Conservation (phyloP, 2,113 vertebrate genomes). For the Acanthisitta chloris region DNA sequence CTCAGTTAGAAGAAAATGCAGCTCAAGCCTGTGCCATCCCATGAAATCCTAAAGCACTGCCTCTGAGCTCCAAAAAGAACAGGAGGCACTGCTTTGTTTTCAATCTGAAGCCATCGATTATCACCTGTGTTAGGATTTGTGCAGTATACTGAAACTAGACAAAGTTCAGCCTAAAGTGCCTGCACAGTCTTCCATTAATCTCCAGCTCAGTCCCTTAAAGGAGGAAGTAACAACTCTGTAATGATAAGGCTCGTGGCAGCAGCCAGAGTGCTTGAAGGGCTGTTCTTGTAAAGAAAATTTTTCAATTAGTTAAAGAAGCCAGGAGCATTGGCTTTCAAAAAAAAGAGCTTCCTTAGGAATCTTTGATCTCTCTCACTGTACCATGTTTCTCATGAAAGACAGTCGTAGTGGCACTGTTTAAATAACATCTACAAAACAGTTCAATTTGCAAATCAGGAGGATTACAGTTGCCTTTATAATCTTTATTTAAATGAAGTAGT, state of each 20-base stretch:
- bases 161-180: conserved; percentile 55
- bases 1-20: neutral
- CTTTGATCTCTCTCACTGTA: conserved; percentile 72
- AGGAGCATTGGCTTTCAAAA: conserved; percentile 68
- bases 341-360: conserved; percentile 65
- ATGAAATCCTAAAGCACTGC: neutral
- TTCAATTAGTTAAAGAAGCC: conserved; percentile 79
- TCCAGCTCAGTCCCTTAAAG: conserved; percentile 61
- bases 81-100: neutral
- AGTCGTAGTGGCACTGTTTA: conserved; percentile 41
- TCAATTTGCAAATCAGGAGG: conserved; percentile 67
- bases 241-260: conserved; percentile 64
- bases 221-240: conserved; percentile 69
- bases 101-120: neutral
- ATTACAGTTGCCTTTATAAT: conserved; percentile 51
- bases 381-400: conserved; percentile 63
- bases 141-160: conserved; percentile 19
- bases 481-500: conserved; percentile 60
- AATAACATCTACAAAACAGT: conserved; percentile 69
- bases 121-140: conserved; percentile 48
- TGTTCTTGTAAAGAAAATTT: conserved; percentile 76
- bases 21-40: neutral
- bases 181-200: conserved; percentile 61
- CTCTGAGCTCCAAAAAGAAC: neutral
- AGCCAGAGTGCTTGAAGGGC: conserved; percentile 71